Conservation (phyloP, 2,797 vertebrate species). For the Apogon hyalosoma region DNA sequence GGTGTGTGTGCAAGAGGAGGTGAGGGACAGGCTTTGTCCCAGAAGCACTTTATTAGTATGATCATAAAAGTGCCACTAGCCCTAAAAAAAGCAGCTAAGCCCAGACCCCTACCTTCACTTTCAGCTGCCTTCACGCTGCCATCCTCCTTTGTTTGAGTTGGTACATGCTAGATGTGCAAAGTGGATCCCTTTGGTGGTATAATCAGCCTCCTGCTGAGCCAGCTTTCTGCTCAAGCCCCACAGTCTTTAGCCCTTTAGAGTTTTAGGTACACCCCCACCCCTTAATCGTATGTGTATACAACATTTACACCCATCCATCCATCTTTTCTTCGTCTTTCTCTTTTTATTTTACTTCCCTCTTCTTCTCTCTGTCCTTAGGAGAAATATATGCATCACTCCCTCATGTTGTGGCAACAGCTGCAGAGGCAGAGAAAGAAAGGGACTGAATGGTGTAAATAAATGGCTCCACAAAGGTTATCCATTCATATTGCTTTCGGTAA, state of each 20-base stretch:
- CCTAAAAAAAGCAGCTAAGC: conserved; percentile 53
- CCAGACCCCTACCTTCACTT: conserved; percentile 49
- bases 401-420: conserved; percentile 76
- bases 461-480: conserved; percentile 71
- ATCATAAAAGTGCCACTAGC: conserved; percentile 75
- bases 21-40: conserved; percentile 70
- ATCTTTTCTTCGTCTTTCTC: conserved; percentile 38
- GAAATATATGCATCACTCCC: conserved; percentile 50
- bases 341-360: conserved; percentile 35
- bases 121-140: conserved; percentile 64
- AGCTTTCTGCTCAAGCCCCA: conserved; percentile 69
- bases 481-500: conserved; percentile 73
- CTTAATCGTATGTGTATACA: conserved; percentile 64
- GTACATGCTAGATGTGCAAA: conserved; percentile 77
- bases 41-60: conserved; percentile 78
- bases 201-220: conserved; percentile 81
- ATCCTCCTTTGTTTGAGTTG: conserved; percentile 77
- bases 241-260: conserved; percentile 75
- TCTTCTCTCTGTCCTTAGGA: conserved; percentile 18
- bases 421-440: conserved; percentile 53
- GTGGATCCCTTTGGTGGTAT: conserved; percentile 77
- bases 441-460: conserved; percentile 74
- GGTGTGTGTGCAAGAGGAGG: conserved; percentile 66
- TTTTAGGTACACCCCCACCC: conserved; percentile 54
- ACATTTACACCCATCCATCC: conserved; percentile 67